Conservation (phyloP, 2,797 vertebrate genomes). For the Semotilus atromaculatus region DNA sequence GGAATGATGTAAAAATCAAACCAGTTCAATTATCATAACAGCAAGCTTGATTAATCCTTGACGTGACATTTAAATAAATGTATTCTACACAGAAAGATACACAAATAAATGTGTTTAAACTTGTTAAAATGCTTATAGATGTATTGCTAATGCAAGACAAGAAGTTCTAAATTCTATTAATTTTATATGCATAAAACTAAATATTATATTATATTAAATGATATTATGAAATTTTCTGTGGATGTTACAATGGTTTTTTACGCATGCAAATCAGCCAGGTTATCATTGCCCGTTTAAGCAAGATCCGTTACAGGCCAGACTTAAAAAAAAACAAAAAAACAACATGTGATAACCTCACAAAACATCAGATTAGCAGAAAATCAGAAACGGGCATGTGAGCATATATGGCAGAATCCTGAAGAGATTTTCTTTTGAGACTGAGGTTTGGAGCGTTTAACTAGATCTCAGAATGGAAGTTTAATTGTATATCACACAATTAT, state of each 20-base stretch:
- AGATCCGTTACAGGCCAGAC: background rate
- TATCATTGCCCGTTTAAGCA: background rate
- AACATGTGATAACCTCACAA: background rate
- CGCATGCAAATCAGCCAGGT: background rate
- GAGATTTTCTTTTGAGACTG: background rate
- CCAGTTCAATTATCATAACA: background rate
- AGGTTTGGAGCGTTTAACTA: slow-evolving; percentile 8
- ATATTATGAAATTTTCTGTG: background rate
- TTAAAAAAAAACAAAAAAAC: background rate
- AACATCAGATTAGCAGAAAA: background rate
- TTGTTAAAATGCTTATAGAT: background rate
- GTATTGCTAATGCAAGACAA: background rate
- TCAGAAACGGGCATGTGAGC: background rate
- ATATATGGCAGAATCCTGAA: background rate
- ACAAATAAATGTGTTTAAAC: background rate
- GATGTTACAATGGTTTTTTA: background rate
- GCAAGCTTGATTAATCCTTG: too few relatives aligned
- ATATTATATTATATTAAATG: background rate
- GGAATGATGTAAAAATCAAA: background rate
- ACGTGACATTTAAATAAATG: background rate
- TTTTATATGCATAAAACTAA: background rate
- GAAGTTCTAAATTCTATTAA: background rate
- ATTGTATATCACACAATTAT: slow-evolving; percentile 29
- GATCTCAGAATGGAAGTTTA: slow-evolving; percentile 35
- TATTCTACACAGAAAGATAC: background rate